phyloP scores from a whole-genome alignment of 2,113 vertebrate genomes.

The Nanorana parkeri region DNA sequence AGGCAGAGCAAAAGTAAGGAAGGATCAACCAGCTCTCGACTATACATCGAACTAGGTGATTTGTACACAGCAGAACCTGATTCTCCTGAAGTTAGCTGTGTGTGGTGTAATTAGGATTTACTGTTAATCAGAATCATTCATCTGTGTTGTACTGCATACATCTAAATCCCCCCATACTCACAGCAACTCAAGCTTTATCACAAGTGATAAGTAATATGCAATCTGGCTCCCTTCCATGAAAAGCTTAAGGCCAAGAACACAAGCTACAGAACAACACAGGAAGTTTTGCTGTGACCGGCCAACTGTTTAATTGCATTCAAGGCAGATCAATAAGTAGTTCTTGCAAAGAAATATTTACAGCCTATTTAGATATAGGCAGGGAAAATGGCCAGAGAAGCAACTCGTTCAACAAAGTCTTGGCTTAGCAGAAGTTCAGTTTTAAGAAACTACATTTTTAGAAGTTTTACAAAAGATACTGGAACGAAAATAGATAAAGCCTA shows the following conservation, averaged over 20 bases:
- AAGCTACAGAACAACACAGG: constrained; percentile 56
- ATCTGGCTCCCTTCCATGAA: constrained; percentile 24
- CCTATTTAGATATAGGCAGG: not conserved
- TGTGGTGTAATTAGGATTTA: not conserved
- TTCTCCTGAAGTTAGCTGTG: not conserved
- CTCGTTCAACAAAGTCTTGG: constrained; percentile 42
- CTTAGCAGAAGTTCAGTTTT: not conserved
- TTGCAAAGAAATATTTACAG: constrained; percentile 35
- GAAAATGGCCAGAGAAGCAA: constrained; percentile 45
- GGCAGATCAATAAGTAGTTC: constrained; percentile 43
- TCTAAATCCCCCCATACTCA: not conserved
- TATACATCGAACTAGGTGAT: too few species aligned
- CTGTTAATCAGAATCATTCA: not conserved
- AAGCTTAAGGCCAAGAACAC: constrained; percentile 41
- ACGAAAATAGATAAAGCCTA: too few species aligned
- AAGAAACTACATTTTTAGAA: constrained; percentile 9
- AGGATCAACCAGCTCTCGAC: too few species aligned
- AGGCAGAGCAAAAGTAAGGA: too few species aligned
- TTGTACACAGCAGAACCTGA: too few species aligned
- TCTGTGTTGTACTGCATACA: not conserved
- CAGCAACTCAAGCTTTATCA: constrained; percentile 21
- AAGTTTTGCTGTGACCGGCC: constrained; percentile 18
- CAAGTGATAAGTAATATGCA: constrained; percentile 13
- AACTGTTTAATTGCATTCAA: constrained; percentile 42
- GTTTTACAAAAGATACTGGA: not conserved